Base-by-base conservation (phyloP, 2,888 invertebrate species). In the Chorisops tibialis region DNA sequence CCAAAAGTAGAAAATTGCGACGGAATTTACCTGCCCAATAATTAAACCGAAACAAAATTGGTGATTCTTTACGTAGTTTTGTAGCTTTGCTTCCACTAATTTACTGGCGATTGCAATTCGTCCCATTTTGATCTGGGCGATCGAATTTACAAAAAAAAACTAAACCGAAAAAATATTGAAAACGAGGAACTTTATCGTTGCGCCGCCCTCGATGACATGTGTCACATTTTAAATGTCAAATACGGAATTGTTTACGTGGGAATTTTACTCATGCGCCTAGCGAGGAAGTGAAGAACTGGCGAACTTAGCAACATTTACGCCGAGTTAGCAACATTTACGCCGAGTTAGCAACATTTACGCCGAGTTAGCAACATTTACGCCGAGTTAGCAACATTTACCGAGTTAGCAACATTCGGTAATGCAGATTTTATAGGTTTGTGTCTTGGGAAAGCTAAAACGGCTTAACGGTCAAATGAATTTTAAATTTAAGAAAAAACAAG, bases 11-110 rank as follows among this genome's bases (percentile, higher is more conserved):
- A 14, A 18, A 47, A 38, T 51, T 21, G 24, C 22, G 39, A 14
- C 51, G 21, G 1, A 37, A 19, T 63, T 74, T 80, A 90, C 91
- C 84, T 92, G 91, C 66, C 91, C 91, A 68, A 91, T 80, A 72
- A 91, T 87, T 71, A 92, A 80, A 66, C 91, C 91, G 65, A 88
- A 83, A 41, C 84, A 84, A 72, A 86, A 86, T 68, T 79, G 80
- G 72, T 86, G 84, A 66, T 84, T 79, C 63, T 83, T 81, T 11
- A 84, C 82, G 72, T 87, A 82, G 69, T 83, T 83, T 67, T 83
- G 81, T 68, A 91, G 77, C 78, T 90, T 89, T 68, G 83, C 81
- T 67, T 87, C 80, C 65, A 87, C 82, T 74, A 82, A 79, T 74
- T 87, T 86, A 67, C 88, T 87, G 19, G 88, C 85, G 71, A 86